Evolutionary conservation across 2,888 invertebrate genomes (phyloP).

Genomic region (Pristionchus exspectatus): DNA sequence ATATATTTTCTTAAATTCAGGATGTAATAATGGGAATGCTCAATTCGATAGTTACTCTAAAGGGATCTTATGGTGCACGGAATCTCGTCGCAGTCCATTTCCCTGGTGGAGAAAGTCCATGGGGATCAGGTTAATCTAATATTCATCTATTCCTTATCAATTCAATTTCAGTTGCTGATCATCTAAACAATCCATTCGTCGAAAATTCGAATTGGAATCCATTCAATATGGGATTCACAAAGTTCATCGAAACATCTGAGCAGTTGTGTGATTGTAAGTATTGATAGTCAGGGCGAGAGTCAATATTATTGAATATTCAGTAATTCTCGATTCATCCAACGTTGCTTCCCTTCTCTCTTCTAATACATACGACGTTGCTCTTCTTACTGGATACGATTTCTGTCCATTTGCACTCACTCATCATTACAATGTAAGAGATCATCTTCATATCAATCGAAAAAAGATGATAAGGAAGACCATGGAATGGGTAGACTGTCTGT

Average conservation of each 20-base stretch:
- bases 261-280: slow-evolving; percentile 50
- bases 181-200: slow-evolving; percentile 45
- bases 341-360: not conserved
- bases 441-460: not conserved
- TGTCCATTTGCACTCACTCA: slow-evolving; percentile 59
- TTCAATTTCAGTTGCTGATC: slow-evolving; percentile 26
- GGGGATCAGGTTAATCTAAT: not conserved
- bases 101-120: slow-evolving; percentile 23
- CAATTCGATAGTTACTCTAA: not conserved
- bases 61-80: slow-evolving; percentile 34
- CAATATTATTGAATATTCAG: not conserved
- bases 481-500: not conserved
- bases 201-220: slow-evolving; percentile 48
- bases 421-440: slow-evolving; percentile 55
- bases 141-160: not conserved
- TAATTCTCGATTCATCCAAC: not conserved
- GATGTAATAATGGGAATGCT: slow-evolving; percentile 13
- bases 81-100: not conserved
- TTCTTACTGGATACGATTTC: slow-evolving; percentile 61
- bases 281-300: not conserved
- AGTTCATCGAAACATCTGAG: slow-evolving; percentile 6
- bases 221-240: not conserved
- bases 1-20: not conserved
- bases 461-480: not conserved
- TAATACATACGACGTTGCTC: slow-evolving; percentile 61